phyloP scores from a whole-genome alignment of 2,113 vertebrate genomes.

The Neolamprologus brichardi region DNA sequence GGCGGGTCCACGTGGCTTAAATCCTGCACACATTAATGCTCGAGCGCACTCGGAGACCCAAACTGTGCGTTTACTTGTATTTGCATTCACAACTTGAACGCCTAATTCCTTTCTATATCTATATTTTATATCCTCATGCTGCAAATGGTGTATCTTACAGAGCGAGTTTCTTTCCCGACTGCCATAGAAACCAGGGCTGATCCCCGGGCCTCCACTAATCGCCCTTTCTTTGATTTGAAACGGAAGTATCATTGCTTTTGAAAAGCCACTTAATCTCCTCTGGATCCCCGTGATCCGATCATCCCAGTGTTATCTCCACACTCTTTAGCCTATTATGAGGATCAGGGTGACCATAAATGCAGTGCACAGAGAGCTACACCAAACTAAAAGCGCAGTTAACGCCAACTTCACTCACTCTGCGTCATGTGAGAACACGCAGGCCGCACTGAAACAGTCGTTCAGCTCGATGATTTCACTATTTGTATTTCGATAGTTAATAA shows the following conservation, averaged over 20 bases:
- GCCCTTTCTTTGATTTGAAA: conserved; percentile 48
- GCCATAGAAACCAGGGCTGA: conserved; percentile 9
- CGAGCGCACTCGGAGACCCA: background rate
- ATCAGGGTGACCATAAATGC: conserved; percentile 40
- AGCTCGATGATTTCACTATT: background rate
- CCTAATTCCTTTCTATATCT: background rate
- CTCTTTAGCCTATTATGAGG: conserved; percentile 52
- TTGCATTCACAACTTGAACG: background rate
- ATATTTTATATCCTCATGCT: background rate
- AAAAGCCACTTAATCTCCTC: conserved; percentile 58
- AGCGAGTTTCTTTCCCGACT: background rate
- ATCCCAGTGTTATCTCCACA: conserved; percentile 64
- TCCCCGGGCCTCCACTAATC: conserved; percentile 28
- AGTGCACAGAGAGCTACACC: background rate
- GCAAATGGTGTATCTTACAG: background rate
- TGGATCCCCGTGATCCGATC: conserved; percentile 66
- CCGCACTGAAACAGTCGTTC: background rate
- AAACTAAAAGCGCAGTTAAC: background rate
- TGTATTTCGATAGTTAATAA: background rate
- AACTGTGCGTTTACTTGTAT: background rate
- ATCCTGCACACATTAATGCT: background rate
- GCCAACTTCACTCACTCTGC: background rate
- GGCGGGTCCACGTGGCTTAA: conserved; percentile 14
- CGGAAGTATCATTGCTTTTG: conserved; percentile 53
- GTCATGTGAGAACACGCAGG: background rate